Conservation (phyloP, 2,888 invertebrate genomes). For the Drosophila demipolita region DNA sequence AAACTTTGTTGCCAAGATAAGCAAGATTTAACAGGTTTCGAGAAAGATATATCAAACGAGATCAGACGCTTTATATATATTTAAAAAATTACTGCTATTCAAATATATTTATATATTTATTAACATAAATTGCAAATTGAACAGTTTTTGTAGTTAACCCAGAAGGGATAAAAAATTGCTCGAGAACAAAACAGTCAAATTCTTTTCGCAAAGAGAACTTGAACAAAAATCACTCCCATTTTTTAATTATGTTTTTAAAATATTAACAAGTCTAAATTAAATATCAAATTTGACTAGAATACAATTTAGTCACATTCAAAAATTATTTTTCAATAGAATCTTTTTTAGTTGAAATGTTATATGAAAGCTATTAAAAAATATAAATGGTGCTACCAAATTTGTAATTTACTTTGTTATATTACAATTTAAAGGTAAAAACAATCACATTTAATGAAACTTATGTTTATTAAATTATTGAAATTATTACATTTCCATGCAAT, state of each 20-base stretch:
- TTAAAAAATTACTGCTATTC: not conserved
- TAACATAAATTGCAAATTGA: not conserved
- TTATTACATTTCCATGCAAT: not conserved
- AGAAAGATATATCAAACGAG: not conserved
- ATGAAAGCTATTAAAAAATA: not conserved
- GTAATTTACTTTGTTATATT: not conserved
- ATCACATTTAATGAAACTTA: not conserved
- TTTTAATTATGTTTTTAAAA: not conserved
- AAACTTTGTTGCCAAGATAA: not conserved
- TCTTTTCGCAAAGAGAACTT: not conserved
- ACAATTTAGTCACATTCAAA: not conserved
- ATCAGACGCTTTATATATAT: not conserved
- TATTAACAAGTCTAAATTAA: not conserved
- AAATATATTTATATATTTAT: not conserved
- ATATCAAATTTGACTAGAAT: not conserved
- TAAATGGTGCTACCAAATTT: not conserved
- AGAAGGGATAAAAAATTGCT: not conserved
- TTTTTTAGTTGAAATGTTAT: accelerated
- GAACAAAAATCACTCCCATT: not conserved
- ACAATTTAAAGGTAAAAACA: not conserved
- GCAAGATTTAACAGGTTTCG: not conserved
- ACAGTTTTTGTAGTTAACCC: not conserved
- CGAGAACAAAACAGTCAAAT: accelerated
- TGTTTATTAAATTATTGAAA: not conserved
- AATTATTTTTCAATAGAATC: not conserved